A percentile compares a stretch with the other conserved stretches of the same genome.
phyloP scores from a whole-genome alignment of 2,888 invertebrate species.

The Caenorhabditis parvicauda region DNA sequence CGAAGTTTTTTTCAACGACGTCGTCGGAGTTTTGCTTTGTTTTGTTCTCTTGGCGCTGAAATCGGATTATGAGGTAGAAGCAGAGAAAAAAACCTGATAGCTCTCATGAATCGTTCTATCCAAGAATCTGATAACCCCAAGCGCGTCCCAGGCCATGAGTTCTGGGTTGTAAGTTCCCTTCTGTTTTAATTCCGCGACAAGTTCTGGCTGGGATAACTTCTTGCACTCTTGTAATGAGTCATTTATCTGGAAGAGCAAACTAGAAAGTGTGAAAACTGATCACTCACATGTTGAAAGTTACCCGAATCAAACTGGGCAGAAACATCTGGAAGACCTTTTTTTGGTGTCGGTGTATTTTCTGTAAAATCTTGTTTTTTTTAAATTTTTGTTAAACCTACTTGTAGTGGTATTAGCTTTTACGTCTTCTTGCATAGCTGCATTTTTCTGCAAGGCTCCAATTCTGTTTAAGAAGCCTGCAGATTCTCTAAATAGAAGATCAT shows the following conservation, averaged over 20 bases:
- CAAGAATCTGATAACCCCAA: constrained; percentile 60
- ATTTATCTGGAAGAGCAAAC: constrained; percentile 21
- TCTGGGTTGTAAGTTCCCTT: constrained; percentile 61
- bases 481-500: constrained; percentile 17
- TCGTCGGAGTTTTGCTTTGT: no score
- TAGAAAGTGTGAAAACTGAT: neutral
- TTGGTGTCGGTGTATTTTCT: constrained; percentile 15
- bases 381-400: constrained; percentile 11
- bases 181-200: constrained; percentile 37
- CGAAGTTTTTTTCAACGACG: constrained; percentile 57
- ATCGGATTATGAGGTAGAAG: constrained; percentile 7
- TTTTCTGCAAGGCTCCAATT: constrained; percentile 33
- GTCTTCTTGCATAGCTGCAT: constrained; percentile 12
- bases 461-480: constrained; percentile 40
- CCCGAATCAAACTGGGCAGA: constrained; percentile 20
- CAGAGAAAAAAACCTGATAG: constrained; percentile 51
- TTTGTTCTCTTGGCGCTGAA: neutral
- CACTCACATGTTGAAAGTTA: constrained; percentile 19
- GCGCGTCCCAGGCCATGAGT: constrained; percentile 62
- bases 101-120: constrained; percentile 57
- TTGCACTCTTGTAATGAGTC: constrained; percentile 30
- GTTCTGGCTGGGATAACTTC: constrained; percentile 29
- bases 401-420: constrained; percentile 12
- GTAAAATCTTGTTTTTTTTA: no score
- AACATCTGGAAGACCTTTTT: constrained; percentile 4